Evolutionary conservation across 2,888 invertebrate genomes (phyloP).

Genomic region (Drosophila hamatofila): DNA sequence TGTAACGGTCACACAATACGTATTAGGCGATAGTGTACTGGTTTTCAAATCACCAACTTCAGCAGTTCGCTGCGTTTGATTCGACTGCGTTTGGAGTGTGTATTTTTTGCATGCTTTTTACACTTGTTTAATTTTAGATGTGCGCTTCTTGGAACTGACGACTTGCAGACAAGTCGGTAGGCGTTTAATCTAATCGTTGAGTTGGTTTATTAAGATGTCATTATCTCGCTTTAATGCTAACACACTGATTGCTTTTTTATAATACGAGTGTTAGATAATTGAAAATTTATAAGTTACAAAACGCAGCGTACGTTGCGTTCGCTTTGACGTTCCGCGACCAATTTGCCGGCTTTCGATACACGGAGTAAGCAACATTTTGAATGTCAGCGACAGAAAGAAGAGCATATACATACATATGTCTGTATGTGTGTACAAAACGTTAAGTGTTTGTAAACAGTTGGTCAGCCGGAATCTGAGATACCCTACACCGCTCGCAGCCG

Average conservation of each 20-base stretch:
- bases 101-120: constrained; percentile 30
- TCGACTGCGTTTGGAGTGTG: constrained; percentile 8
- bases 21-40: not conserved
- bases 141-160: constrained; percentile 40
- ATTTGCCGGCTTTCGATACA: constrained; percentile 52
- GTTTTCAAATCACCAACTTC: constrained; percentile 6
- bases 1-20: constrained; percentile 11
- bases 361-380: constrained; percentile 36
- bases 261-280: constrained; percentile 63
- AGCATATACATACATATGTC: not conserved
- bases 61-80: constrained; percentile 11
- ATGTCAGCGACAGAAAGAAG: constrained; percentile 28
- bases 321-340: constrained; percentile 40
- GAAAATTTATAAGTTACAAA: constrained; percentile 49
- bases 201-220: constrained; percentile 44
- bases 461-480: constrained; percentile 9
- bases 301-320: constrained; percentile 29
- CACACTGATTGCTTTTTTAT: constrained; percentile 53
- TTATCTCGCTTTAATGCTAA: constrained; percentile 50
- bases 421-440: not conserved
- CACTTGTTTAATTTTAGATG: constrained; percentile 19
- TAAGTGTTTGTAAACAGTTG: constrained; percentile 19
- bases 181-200: constrained; percentile 56
- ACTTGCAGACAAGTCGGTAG: constrained; percentile 1
- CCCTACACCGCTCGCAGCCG: constrained; percentile 32